Conservation (phyloP, 2,797 vertebrate species). For the Ammospiza maritima region DNA sequence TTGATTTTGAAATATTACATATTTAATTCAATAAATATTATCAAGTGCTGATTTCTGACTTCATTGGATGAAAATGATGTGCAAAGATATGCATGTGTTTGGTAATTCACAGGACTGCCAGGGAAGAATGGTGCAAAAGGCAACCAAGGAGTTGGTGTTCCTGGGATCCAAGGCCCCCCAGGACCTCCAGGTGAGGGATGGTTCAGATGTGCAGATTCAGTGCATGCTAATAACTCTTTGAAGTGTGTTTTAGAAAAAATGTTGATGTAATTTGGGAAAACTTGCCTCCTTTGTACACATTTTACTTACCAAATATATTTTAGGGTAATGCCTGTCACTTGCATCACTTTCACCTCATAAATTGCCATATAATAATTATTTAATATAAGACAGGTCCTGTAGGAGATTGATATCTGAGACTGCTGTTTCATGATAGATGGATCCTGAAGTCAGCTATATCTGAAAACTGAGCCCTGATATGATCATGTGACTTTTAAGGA, state of each 20-base stretch:
- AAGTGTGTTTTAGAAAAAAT: neutral
- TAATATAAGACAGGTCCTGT: neutral
- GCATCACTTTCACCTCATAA: neutral
- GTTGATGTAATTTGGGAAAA: neutral
- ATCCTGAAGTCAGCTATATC: neutral
- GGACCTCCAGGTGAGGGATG: conserved; percentile 87
- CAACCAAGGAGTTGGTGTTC: conserved; percentile 83
- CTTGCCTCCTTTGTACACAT: neutral
- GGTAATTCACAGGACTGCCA: conserved; percentile 81
- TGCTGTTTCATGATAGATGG: neutral
- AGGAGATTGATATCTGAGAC: neutral
- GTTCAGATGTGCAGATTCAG: neutral
- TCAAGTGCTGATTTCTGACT: neutral
- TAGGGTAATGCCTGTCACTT: neutral
- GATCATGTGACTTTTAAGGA: neutral
- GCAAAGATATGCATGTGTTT: neutral
- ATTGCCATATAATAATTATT: neutral
- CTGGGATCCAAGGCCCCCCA: conserved; percentile 87
- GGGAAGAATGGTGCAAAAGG: conserved; percentile 90
- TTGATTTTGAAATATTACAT: neutral
- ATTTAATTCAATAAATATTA: neutral
- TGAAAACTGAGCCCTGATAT: neutral
- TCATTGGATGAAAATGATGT: neutral
- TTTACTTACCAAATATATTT: neutral
- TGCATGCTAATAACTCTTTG: neutral